Conservation (phyloP, 1,140 invertebrate species). For the Metopolophium dirhodum region DNA sequence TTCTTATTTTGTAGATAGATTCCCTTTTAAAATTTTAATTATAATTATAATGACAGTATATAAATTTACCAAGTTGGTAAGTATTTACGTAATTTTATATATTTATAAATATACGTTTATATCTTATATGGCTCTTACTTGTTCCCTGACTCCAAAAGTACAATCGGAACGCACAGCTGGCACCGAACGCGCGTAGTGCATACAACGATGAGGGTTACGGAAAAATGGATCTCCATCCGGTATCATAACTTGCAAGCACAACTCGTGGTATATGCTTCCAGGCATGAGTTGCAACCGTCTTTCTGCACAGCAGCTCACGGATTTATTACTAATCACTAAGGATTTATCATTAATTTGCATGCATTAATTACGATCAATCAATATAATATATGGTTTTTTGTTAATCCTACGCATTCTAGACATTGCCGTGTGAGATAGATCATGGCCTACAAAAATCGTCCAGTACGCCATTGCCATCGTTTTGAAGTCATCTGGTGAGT, state of each 20-base stretch:
- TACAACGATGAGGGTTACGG: constrained; percentile 66
- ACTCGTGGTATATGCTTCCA: constrained; percentile 72
- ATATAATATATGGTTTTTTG: neutral
- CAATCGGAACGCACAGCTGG: constrained; percentile 78
- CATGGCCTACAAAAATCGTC: constrained; percentile 83
- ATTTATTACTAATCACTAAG: constrained; percentile 68
- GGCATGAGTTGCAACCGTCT: constrained; percentile 69
- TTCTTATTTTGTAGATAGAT: too few species aligned
- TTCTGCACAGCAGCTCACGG: constrained; percentile 73
- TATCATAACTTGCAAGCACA: constrained; percentile 82
- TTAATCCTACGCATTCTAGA: constrained; percentile 75
- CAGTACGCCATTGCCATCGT: constrained; percentile 77
- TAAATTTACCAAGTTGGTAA: too few species aligned
- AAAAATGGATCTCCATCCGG: constrained; percentile 71
- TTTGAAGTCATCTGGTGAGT: constrained; percentile 62
- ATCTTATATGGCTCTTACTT: constrained; percentile 66
- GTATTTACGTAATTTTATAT: too few species aligned
- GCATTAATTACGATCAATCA: neutral
- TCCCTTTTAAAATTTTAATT: too few species aligned
- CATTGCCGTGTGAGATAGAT: constrained; percentile 80
- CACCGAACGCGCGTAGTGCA: constrained; percentile 83
- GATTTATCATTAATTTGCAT: neutral
- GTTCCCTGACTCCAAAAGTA: constrained; percentile 80
- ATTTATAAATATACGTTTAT: too few species aligned
- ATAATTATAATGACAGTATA: too few species aligned